phyloP scores from a whole-genome alignment of 2,888 invertebrate species.

The Diaphora mendica region DNA sequence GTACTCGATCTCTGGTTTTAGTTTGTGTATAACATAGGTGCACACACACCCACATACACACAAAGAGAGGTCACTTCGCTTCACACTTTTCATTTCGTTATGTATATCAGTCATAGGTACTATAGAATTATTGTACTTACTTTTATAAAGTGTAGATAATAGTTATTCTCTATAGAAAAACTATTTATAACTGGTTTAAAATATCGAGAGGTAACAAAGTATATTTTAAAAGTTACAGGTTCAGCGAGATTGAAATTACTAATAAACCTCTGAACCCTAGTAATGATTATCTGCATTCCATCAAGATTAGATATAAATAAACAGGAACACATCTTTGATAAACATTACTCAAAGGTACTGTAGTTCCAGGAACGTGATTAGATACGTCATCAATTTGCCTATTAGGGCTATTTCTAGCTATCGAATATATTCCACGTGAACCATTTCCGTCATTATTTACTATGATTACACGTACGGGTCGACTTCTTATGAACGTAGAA shows the following conservation, averaged over 20 bases:
- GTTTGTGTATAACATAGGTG: no score
- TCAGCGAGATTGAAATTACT: neutral
- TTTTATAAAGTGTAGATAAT: no score
- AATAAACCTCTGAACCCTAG: neutral
- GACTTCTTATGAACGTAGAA: neutral
- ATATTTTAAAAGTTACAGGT: neutral
- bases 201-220: neutral
- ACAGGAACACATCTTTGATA: constrained; percentile 32
- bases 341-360: constrained; percentile 17
- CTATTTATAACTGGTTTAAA: neutral
- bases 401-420: constrained; percentile 31
- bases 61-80: no score
- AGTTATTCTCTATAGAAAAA: neutral
- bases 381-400: constrained; percentile 30
- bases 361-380: neutral
- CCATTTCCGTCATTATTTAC: constrained; percentile 34
- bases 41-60: no score
- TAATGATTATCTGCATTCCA: neutral
- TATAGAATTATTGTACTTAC: no score
- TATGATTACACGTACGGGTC: constrained; percentile 32
- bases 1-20: no score
- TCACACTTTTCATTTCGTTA: no score
- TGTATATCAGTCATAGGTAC: no score
- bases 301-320: neutral
- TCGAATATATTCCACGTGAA: constrained; percentile 28